Evolutionary conservation across 2,797 vertebrate species (phyloP).

Genomic region (Leucoraja ocellata): DNA sequence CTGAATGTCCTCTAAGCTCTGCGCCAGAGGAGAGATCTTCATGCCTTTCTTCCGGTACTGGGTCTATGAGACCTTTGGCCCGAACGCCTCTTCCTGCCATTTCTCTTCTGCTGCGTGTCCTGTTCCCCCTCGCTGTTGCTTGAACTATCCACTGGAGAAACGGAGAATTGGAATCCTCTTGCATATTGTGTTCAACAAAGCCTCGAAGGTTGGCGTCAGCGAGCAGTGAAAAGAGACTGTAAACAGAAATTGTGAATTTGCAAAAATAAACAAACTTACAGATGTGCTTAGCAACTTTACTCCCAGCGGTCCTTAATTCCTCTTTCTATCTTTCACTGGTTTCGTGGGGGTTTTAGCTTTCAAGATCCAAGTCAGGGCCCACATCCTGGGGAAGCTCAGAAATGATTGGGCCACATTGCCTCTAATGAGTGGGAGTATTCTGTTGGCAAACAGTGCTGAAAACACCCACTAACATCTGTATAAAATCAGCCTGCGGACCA

Average conservation of each 20-base stretch:
- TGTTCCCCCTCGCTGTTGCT: slow-evolving; percentile 63
- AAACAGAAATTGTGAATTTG: slow-evolving; percentile 8
- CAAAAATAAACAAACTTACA: slow-evolving; percentile 28
- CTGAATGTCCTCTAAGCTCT: slow-evolving; percentile 19
- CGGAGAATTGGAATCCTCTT: slow-evolving; percentile 65
- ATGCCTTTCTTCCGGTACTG: slow-evolving; percentile 26
- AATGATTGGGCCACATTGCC: slow-evolving; percentile 33
- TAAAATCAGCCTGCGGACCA: slow-evolving; percentile 30
- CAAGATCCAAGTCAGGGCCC: slow-evolving; percentile 7
- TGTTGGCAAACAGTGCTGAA: slow-evolving; percentile 20
- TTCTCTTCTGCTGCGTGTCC: slow-evolving; percentile 56
- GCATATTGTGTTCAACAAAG: slow-evolving; percentile 56
- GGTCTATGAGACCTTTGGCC: slow-evolving; percentile 20
- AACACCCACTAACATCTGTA: slow-evolving; percentile 37
- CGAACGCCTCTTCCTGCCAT: slow-evolving; percentile 21
- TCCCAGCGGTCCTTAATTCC: slow-evolving; percentile 22
- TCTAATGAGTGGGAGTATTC: slow-evolving; percentile 35
- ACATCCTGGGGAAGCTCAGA: slow-evolving; percentile 34
- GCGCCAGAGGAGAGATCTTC: slow-evolving; percentile 32
- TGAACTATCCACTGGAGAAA: slow-evolving; percentile 66
- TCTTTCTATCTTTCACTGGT: slow-evolving; percentile 14
- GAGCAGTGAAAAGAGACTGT: not conserved
- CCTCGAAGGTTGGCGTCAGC: not conserved
- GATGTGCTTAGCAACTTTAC: slow-evolving; percentile 17
- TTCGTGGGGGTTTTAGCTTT: slow-evolving; percentile 34